These are phyloP conservation scores for Zelostemma sp. DNA, from an alignment of 1,140 invertebrate genomes.

Conservation along the genomic window DNA sequence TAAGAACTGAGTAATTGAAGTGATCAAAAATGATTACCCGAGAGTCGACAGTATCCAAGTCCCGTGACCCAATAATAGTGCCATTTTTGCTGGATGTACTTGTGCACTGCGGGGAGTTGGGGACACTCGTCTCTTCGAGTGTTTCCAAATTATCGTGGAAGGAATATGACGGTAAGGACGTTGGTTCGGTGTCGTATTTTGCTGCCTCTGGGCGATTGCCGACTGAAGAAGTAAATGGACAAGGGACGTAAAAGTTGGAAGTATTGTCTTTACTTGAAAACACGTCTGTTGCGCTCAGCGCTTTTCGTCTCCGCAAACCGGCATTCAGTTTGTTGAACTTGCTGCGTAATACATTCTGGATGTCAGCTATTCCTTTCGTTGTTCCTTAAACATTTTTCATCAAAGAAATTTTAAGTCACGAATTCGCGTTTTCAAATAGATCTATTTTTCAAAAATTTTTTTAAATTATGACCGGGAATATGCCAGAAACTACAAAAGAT, in stretches of 20 bases:
- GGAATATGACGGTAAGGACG: constrained; percentile 56
- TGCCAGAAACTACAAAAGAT: too few species aligned
- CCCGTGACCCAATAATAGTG: constrained; percentile 12
- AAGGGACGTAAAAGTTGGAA: constrained; percentile 78
- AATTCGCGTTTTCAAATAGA: too few species aligned
- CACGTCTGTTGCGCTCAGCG: constrained; percentile 77
- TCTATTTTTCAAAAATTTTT: too few species aligned
- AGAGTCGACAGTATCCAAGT: constrained; percentile 17
- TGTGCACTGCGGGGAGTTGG: constrained; percentile 52
- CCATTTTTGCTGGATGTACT: constrained; percentile 25
- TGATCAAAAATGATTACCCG: constrained; percentile 23
- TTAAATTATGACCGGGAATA: too few species aligned
- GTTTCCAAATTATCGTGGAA: constrained; percentile 60
- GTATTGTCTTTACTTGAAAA: constrained; percentile 66
- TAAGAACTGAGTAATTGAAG: constrained; percentile 12
- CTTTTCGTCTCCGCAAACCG: constrained; percentile 74
- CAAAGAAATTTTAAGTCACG: too few species aligned
- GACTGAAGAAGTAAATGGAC: constrained; percentile 65
- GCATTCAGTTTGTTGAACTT: constrained; percentile 77
- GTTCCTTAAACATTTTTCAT: constrained; percentile 46
- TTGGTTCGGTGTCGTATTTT: constrained; percentile 49
- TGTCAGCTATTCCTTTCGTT: constrained; percentile 67
- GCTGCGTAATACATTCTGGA: constrained; percentile 75
- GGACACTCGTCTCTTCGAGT: constrained; percentile 53
- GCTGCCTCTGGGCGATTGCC: constrained; percentile 41